A percentile compares a stretch with the other conserved stretches of the same genome.
Conservation (phyloP, 2,888 invertebrate genomes). For the Cheilosia vernalis region DNA sequence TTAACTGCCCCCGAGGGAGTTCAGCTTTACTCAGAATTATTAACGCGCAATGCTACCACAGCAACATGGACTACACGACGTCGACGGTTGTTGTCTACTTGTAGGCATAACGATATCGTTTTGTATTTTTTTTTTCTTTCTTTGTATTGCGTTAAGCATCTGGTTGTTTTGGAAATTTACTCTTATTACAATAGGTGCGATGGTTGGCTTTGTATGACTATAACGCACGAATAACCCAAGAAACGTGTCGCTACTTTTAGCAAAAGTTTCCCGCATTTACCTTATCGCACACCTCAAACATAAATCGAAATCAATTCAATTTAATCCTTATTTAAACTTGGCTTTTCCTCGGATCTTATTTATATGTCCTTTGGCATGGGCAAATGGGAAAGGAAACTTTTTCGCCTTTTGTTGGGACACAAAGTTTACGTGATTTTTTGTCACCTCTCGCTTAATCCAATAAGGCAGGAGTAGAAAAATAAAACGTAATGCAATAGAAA, state of each 20-base stretch:
- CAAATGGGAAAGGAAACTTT: slow-evolving; percentile 59
- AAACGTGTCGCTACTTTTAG: slow-evolving; percentile 41
- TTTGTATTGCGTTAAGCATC: slow-evolving; percentile 64
- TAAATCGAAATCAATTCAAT: slow-evolving; percentile 73
- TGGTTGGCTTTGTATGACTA: slow-evolving; percentile 22
- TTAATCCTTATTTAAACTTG: slow-evolving; percentile 70
- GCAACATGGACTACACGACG: slow-evolving; percentile 29
- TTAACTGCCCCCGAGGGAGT: slow-evolving; percentile 67
- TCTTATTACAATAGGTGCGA: slow-evolving; percentile 52
- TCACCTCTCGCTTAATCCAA: slow-evolving; percentile 64
- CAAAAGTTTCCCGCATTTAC: neutral
- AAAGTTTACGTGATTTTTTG: slow-evolving; percentile 65
- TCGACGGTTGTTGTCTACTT: slow-evolving; percentile 14
- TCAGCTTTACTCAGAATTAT: slow-evolving; percentile 59
- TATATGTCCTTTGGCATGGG: slow-evolving; percentile 45
- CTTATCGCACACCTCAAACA: slow-evolving; percentile 62
- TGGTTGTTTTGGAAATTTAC: slow-evolving; percentile 52
- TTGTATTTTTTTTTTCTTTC: slow-evolving; percentile 22
- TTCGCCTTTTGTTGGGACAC: slow-evolving; percentile 31
- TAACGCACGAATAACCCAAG: slow-evolving; percentile 64
- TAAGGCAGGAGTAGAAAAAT: slow-evolving; percentile 46
- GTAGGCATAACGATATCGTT: slow-evolving; percentile 21
- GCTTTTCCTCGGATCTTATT: slow-evolving; percentile 45
- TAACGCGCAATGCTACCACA: slow-evolving; percentile 53
- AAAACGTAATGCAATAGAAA: slow-evolving; percentile 42